A percentile compares a stretch with the other conserved stretches of the same genome.
These are phyloP conservation scores for Elgaria multicarinata DNA, from an alignment of 2,113 vertebrate species.

Conservation along the genomic window DNA sequence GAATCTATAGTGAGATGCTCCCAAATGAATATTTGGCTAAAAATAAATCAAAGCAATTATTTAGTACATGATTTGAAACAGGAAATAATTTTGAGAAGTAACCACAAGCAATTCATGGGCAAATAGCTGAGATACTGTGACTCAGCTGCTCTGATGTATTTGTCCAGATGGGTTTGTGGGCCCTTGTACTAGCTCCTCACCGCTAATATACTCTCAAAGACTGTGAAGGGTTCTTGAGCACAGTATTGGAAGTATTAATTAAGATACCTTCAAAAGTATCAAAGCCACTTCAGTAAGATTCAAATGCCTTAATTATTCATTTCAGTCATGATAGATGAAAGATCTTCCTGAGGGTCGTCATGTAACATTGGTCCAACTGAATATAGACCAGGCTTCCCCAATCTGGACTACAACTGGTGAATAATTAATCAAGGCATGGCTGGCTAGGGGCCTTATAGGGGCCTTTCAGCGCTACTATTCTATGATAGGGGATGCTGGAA, in stretches of 20 bases:
- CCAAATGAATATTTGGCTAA: neutral
- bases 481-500: too few relatives aligned
- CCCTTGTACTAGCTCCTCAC: neutral
- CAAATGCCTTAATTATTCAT: neutral
- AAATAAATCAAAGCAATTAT: slow-evolving; percentile 3
- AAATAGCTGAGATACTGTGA: neutral
- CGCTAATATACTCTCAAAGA: neutral
- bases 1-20: neutral
- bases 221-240: neutral
- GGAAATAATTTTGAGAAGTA: neutral
- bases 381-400: neutral
- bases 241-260: neutral
- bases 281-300: neutral
- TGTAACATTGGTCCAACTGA: neutral
- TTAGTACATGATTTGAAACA: neutral
- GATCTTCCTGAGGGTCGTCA: neutral
- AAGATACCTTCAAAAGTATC: too few relatives aligned
- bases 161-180: neutral
- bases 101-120: neutral
- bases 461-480: too few relatives aligned
- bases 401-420: too few relatives aligned
- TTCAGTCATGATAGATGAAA: neutral
- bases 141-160: neutral
- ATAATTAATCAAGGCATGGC: too few relatives aligned
- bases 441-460: too few relatives aligned